phyloP scores from a whole-genome alignment of 2,113 vertebrate genomes.

The Sylvilagus bachmani region DNA sequence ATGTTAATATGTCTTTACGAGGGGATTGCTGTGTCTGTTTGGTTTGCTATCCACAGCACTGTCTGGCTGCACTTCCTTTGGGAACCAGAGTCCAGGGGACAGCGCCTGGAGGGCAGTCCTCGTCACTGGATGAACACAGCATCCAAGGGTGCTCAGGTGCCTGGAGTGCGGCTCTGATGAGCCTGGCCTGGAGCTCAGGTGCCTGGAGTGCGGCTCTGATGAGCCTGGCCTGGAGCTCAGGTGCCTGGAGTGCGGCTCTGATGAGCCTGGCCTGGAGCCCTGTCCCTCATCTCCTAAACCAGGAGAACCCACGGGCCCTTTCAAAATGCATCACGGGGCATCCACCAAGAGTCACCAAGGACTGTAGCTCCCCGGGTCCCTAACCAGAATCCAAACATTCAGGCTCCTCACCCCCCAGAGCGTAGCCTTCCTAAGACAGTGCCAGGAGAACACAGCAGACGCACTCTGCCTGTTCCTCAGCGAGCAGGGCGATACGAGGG shows the following conservation, averaged over 20 bases:
- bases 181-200: neutral
- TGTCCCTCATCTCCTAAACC: neutral
- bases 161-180: neutral
- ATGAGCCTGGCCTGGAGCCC: accelerated
- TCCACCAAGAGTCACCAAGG: neutral
- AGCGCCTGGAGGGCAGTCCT: neutral
- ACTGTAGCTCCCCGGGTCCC: accelerated
- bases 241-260: neutral
- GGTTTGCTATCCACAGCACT: neutral
- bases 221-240: neutral
- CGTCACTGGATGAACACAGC: neutral
- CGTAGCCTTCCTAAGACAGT: neutral
- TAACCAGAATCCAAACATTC: neutral
- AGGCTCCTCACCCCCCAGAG: neutral
- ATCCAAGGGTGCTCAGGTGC: neutral
- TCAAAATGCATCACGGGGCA: accelerated
- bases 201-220: neutral
- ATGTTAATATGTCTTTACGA: neutral
- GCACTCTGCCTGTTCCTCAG: neutral
- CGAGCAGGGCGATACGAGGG: neutral
- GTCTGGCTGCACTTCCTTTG: neutral
- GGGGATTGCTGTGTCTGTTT: accelerated
- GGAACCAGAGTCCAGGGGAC: neutral
- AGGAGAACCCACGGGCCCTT: neutral
- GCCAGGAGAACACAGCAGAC: neutral